Evolutionary conservation across 2,113 vertebrate genomes (phyloP), one percentile per base, ranked within the genome.

Genomic region (Xenopus borealis): DNA sequence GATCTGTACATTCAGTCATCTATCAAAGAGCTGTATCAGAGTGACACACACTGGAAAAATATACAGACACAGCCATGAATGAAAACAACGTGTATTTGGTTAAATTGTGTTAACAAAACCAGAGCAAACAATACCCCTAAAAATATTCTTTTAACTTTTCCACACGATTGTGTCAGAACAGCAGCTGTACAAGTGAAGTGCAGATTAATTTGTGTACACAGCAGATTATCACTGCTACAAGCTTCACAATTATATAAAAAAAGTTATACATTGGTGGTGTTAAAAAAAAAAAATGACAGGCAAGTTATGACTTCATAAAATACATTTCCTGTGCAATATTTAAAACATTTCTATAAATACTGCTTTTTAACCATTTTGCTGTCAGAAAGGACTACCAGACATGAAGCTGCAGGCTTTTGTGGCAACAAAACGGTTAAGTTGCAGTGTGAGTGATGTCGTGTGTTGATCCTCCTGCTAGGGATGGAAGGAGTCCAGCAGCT

Each of bases 311-410:
- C 47, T 61, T 50, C 47, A 58, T 30, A 62, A 62, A 76, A 76
- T 47, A 59, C 58, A 62, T 67, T 50, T 75, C 62, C 66, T 69
- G 73, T 69, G 73, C 73, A 76, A 76, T 63, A 69, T 76, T 69
- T 62, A 63, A 58, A 69, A 69, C 20, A 33, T 45, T 12, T 19
- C 44, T 74, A 59, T 47, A 69, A 66, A 62, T 62, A 69, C 65
- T 69, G 55, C 33, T 20, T 14, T 27, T 20, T 17, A 52, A 27
- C 52, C 20, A 16, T 33, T 55, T 55, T 55, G 17, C 17, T 16
- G 52, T n/a, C 33, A 50, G 14, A 73, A 18, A 23, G 52, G 33
- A 23, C 30, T 64, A 33, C 14, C 53, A n/a, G 53, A n/a, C 53
- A 33, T 19, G 6, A 16, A 7, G 7, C 14, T 68, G 30, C 45